Evolutionary conservation across 2,113 vertebrate species (phyloP), one percentile per base, ranked within the genome.

Genomic region (Gallinago media): DNA sequence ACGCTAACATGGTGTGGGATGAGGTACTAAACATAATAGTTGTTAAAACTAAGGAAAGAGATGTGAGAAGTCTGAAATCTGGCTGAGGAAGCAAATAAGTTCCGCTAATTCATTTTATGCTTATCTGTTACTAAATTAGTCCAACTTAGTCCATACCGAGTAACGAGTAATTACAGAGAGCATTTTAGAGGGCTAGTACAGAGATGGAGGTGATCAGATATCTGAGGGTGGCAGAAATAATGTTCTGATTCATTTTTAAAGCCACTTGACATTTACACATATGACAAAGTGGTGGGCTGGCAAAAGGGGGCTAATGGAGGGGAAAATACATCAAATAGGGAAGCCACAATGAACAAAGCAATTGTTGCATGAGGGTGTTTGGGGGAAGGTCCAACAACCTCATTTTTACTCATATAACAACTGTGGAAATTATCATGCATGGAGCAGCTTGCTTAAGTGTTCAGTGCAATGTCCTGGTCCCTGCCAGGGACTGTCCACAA

Each of bases 181-280:
- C 6, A 73, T 86, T 86, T 92, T 47, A 85, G 74, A 80, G n/a
- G 50, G 65, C 21, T 63, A 92, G 40, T 44, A 77, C 32, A 74
- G 82, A 92, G 44, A 42, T 15, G 14, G 59, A 67, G 42, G 31
- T 58, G 65, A 75, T 52, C n/a, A 32, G 65, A 26, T 62, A 65
- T 42, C 11, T 29, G 18, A 67, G 42, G 42, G 59, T 47, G 52
- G 55, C 32, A 81, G 34, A 84, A 95, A 59, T 34, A 78, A 25
- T 42, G 19, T 31, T 90, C 79, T 95, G 96, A 96, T 95, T 96
- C 72, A 96, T 97, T 92, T 84, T 93, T 92, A 86, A 80, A 95
- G 76, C 47, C 85, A 71, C 61, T 88, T 96, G 94, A 91, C 96
- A 95, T 97, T 96, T 80, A 93, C 85, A 74, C 26, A 12, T 71